A percentile compares a stretch with the other conserved stretches of the same genome.
Conservation (phyloP, 2,797 vertebrate genomes). For the Alauda arvensis region DNA sequence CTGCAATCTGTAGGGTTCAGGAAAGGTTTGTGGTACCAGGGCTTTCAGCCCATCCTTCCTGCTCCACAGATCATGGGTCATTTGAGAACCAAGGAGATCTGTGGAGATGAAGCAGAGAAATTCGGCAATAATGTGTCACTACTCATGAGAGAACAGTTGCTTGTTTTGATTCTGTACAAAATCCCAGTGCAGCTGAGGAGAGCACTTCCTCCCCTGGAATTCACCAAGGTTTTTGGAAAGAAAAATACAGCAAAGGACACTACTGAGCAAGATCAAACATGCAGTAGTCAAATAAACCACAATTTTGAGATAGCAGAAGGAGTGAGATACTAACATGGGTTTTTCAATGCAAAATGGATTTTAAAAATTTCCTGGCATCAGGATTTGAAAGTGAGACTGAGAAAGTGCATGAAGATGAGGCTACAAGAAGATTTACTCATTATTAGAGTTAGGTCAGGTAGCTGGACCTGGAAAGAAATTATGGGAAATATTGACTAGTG, state of each 20-base stretch:
- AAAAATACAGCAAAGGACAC: not conserved
- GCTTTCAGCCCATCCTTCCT: not conserved
- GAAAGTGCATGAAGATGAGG: not conserved
- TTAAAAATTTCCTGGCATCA: not conserved
- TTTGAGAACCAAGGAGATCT: not conserved
- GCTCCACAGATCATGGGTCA: not conserved
- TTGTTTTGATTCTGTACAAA: not conserved
- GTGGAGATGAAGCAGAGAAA: slow-evolving; percentile 11
- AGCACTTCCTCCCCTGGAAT: not conserved
- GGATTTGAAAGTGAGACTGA: not conserved
- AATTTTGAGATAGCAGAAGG: not conserved
- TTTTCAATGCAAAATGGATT: not conserved
- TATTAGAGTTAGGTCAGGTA: not conserved
- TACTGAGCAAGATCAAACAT: not conserved
- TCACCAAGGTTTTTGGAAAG: not conserved
- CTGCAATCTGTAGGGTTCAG: not conserved
- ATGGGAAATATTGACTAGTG: not conserved
- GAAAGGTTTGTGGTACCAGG: not conserved
- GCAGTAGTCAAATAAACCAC: not conserved
- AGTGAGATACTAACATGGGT: not conserved
- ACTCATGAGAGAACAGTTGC: not conserved
- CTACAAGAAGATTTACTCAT: not conserved
- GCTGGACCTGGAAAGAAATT: not conserved
- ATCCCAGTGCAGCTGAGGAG: not conserved
- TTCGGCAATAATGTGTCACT: not conserved